phyloP scores from a whole-genome alignment of 2,797 vertebrate genomes.

The Thunnus albacares region DNA sequence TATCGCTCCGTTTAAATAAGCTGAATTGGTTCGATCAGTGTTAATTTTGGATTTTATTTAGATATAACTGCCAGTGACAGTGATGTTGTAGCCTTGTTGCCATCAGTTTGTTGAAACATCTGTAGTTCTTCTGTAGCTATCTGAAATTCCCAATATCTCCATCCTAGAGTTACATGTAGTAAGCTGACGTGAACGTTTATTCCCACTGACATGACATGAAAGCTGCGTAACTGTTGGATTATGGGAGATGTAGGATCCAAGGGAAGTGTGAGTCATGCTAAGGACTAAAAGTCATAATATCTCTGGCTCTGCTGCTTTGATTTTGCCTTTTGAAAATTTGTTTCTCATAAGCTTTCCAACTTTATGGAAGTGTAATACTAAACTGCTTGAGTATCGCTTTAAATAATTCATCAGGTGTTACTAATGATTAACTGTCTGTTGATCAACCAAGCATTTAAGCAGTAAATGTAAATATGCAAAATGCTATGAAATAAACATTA shows the following conservation, averaged over 20 bases:
- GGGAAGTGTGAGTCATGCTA: not conserved
- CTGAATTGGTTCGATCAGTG: not conserved
- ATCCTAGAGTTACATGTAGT: too few species aligned
- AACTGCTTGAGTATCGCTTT: not conserved
- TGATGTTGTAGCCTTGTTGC: too few species aligned
- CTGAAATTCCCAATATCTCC: too few species aligned
- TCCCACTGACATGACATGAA: not conserved
- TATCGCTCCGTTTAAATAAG: too few species aligned
- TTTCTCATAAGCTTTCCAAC: not conserved
- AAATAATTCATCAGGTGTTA: not conserved
- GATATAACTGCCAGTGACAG: not conserved
- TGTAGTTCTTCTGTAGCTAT: too few species aligned
- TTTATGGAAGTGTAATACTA: not conserved
- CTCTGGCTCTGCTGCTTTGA: not conserved
- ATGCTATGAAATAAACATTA: not conserved
- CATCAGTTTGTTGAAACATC: too few species aligned
- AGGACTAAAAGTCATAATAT: not conserved
- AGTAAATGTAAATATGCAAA: not conserved
- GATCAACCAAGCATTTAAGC: not conserved
- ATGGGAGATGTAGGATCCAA: slow-evolving; percentile 14
- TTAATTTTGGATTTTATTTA: not conserved
- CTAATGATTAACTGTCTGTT: not conserved
- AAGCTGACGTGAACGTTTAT: too few species aligned
- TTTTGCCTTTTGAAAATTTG: not conserved
- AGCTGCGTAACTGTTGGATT: not conserved